Percentiles rank a stretch among this genome's conserved stretches.
These are phyloP conservation scores for Craterocephalus amniculus DNA, from an alignment of 2,797 vertebrate genomes.

Conservation along the genomic window DNA sequence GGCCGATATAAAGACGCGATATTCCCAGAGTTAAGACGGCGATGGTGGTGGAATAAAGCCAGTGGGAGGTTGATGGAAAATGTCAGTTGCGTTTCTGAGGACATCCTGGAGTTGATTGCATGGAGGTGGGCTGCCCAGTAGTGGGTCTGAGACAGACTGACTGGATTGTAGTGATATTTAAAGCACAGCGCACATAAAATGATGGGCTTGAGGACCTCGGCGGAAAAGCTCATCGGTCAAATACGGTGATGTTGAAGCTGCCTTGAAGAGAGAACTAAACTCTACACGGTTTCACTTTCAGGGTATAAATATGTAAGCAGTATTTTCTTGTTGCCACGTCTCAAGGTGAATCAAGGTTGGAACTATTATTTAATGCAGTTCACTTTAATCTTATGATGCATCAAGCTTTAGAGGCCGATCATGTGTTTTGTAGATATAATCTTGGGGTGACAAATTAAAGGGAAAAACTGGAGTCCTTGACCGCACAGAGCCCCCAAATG, in stretches of 20 bases:
- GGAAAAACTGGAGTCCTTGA: not conserved
- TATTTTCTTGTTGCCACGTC: not conserved
- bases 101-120: constrained; percentile 10
- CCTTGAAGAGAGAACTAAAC: not conserved
- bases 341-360: not conserved
- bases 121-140: constrained; percentile 4
- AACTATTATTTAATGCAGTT: not conserved
- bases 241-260: not conserved
- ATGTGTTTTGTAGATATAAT: not conserved
- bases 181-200: constrained; percentile 25
- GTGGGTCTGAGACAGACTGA: constrained; percentile 4
- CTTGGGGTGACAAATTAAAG: not conserved
- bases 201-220: constrained; percentile 3
- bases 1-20: not conserved
- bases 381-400: constrained; percentile 9
- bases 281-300: not conserved
- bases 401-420: not conserved
- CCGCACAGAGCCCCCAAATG: not conserved
- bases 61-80: constrained; percentile 22
- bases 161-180: constrained; percentile 24
- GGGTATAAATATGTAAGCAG: not conserved
- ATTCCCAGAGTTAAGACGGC: not conserved
- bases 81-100: constrained; percentile 1
- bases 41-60: constrained; percentile 4
- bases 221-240: constrained; percentile 7